Conservation (phyloP, 2,113 vertebrate genomes). For the Oncorhynchus masou region DNA sequence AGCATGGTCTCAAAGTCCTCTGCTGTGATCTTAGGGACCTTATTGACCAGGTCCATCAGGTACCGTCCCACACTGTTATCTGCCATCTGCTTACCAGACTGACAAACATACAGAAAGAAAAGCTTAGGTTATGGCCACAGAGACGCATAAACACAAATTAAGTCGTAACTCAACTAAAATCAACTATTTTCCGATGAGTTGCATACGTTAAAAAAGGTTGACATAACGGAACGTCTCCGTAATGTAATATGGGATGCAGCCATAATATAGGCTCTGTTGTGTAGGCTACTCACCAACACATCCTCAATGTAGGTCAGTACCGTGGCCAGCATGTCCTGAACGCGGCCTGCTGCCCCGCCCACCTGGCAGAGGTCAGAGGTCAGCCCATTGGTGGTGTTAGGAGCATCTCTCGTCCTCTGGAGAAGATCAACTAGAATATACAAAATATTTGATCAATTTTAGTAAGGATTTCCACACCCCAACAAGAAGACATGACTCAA, state of each 20-base stretch:
- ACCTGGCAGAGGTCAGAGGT: slow-evolving; percentile 97
- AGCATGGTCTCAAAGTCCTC: slow-evolving; percentile 99
- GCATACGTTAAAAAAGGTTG: not conserved
- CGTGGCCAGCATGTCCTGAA: slow-evolving; percentile 91
- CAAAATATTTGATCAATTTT: not conserved
- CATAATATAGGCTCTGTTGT: too few species aligned
- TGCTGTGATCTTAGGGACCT: slow-evolving; percentile 93
- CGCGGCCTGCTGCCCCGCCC: slow-evolving; percentile 79
- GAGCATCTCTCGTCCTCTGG: slow-evolving; percentile 85
- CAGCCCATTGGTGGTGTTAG: slow-evolving; percentile 86
- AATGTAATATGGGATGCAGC: not conserved
- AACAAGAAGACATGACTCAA: too few species aligned
- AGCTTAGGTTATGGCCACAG: slow-evolving; percentile 3
- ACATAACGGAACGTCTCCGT: too few species aligned
- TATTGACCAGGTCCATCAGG: slow-evolving; percentile 95
- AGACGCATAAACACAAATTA: not conserved
- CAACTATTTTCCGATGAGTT: too few species aligned
- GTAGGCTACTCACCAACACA: slow-evolving; percentile 83
- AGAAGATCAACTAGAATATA: slow-evolving; percentile 86
- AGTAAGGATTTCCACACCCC: too few species aligned
- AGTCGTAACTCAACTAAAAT: too few species aligned
- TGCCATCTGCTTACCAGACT: slow-evolving; percentile 93
- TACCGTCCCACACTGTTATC: slow-evolving; percentile 97
- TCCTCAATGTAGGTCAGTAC: slow-evolving; percentile 93
- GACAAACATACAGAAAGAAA: slow-evolving; percentile 52